Conservation (phyloP, 2,888 invertebrate species). For the Acanthosepion esculentum region DNA sequence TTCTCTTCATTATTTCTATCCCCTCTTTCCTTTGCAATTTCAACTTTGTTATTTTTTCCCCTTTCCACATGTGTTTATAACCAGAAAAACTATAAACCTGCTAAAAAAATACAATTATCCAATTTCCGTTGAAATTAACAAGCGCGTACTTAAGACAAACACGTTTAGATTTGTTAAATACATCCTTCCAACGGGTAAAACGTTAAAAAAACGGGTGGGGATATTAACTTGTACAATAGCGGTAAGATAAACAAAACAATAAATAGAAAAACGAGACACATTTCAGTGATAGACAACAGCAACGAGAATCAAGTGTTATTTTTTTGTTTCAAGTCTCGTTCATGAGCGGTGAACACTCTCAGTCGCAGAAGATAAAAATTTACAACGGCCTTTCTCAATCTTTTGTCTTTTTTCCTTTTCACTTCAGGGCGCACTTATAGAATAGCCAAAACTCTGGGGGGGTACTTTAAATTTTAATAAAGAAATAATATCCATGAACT, state of each 20-base stretch:
- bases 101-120: constrained; percentile 21
- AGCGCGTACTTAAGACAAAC: not conserved
- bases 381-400: no score
- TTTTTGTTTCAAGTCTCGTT: not conserved
- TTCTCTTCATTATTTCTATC: not conserved
- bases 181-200: not conserved
- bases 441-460: no score
- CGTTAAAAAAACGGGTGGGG: not conserved
- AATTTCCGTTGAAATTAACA: not conserved
- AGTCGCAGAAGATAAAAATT: not conserved
- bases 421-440: no score
- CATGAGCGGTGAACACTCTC: not conserved
- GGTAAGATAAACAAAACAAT: not conserved
- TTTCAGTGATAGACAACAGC: not conserved
- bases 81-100: not conserved
- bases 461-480: no score
- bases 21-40: not conserved
- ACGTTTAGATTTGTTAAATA: constrained; percentile 12
- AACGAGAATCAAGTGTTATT: not conserved
- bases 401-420: no score
- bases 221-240: not conserved
- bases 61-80: not conserved
- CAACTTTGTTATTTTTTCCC: not conserved
- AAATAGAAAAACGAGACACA: not conserved
- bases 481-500: no score